A percentile compares a stretch with the other conserved stretches of the same genome.
These are phyloP conservation scores for Puma concolor DNA, from an alignment of 2,113 vertebrate genomes.

Conservation along the genomic window DNA sequence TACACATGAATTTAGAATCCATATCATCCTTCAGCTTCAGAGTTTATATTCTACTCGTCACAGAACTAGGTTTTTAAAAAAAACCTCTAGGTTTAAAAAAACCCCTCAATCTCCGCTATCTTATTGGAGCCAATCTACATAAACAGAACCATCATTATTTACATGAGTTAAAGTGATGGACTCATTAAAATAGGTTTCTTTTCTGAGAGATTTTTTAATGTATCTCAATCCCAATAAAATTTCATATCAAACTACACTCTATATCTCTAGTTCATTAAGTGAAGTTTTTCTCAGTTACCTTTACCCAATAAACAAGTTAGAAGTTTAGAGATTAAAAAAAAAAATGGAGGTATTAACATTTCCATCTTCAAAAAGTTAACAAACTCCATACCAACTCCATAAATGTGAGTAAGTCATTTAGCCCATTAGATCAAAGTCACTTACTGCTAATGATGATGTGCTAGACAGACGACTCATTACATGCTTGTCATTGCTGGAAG, in stretches of 20 bases:
- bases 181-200: not conserved
- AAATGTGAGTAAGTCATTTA: not conserved
- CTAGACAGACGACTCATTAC: constrained; percentile 86
- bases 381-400: not conserved
- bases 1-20: not conserved
- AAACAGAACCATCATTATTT: constrained; percentile 1
- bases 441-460: constrained; percentile 93
- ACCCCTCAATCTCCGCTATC: not conserved
- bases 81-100: not conserved
- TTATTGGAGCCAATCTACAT: not conserved
- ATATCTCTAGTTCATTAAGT: not conserved
- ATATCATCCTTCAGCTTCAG: not conserved
- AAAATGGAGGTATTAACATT: not conserved
- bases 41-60: constrained; percentile 17
- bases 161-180: not conserved
- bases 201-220: constrained; percentile 30
- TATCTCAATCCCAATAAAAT: constrained; percentile 10
- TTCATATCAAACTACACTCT: not conserved
- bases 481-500: constrained; percentile 83
- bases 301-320: not conserved
- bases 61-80: constrained; percentile 5
- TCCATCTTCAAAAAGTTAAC: not conserved
- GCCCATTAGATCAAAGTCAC: constrained; percentile 60
- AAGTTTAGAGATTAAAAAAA: not conserved
- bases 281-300: constrained; percentile 39